Evolutionary conservation across 1,140 invertebrate genomes (phyloP).

Genomic region (Camponotus vicinus): DNA sequence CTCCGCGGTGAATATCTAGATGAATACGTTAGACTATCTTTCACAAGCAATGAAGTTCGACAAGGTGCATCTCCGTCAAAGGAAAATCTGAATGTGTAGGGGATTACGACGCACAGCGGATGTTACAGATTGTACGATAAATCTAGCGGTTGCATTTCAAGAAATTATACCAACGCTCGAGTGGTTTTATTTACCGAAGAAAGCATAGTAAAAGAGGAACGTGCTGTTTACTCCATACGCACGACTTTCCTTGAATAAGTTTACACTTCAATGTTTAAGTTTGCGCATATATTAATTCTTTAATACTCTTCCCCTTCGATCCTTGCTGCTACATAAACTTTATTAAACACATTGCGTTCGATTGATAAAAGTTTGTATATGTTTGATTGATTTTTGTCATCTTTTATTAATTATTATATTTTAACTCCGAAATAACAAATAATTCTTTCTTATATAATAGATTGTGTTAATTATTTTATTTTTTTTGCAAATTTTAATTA

Average conservation of each 20-base stretch:
- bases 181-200: slow-evolving; percentile 19
- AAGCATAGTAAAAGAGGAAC: slow-evolving; percentile 9
- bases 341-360: not conserved
- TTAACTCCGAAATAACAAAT: not conserved
- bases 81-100: slow-evolving; percentile 12
- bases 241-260: slow-evolving; percentile 30
- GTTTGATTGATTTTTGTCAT: not conserved
- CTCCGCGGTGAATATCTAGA: not conserved
- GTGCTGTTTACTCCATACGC: slow-evolving; percentile 24
- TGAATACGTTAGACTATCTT: not conserved
- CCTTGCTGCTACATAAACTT: not conserved
- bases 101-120: slow-evolving; percentile 12
- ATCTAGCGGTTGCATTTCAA: slow-evolving; percentile 6
- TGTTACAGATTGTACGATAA: slow-evolving; percentile 8
- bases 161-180: slow-evolving; percentile 33
- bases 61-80: slow-evolving; percentile 18
- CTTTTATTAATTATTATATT: not conserved
- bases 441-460: not conserved
- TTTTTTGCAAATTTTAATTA: not conserved
- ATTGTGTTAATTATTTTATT: not conserved
- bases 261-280: slow-evolving; percentile 19
- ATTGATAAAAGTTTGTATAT: not conserved
- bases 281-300: slow-evolving; percentile 31
- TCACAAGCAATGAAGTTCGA: not conserved
- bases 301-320: not conserved